These are phyloP conservation scores for Lichenostomus cassidix DNA, from an alignment of 2,113 vertebrate genomes.

Conservation along the genomic window DNA sequence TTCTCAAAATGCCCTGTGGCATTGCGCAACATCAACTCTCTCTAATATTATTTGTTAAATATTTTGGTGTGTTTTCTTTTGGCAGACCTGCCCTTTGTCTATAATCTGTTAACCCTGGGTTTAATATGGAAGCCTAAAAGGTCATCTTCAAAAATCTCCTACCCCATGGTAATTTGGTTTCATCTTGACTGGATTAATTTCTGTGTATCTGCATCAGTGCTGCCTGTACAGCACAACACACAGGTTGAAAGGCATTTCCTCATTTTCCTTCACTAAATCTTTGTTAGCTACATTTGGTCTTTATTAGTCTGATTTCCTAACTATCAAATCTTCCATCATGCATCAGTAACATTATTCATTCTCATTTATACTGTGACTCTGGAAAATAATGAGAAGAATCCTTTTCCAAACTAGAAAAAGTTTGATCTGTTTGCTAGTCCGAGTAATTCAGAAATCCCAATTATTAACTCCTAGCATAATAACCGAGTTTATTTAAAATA, in stretches of 20 bases:
- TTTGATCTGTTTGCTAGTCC: neutral
- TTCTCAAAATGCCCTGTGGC: neutral
- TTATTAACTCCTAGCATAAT: neutral
- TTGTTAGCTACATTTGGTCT: neutral
- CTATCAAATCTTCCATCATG: neutral
- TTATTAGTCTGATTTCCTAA: neutral
- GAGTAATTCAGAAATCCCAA: neutral
- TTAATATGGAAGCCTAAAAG: conserved; percentile 55
- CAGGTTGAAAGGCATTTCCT: neutral
- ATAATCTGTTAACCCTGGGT: conserved; percentile 57
- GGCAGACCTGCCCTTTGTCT: conserved; percentile 46
- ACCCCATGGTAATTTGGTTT: conserved; percentile 40
- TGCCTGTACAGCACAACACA: neutral
- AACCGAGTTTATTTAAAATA: neutral
- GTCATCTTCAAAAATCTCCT: conserved; percentile 49
- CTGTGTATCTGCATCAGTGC: neutral
- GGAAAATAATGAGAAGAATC: neutral
- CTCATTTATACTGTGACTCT: neutral
- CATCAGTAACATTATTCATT: neutral
- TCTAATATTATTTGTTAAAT: conserved; percentile 20
- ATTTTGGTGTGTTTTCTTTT: conserved; percentile 16
- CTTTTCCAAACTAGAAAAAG: neutral
- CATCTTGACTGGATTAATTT: conserved; percentile 48
- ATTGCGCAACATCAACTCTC: neutral
- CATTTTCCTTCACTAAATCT: neutral